These are phyloP conservation scores for Morpho helenor DNA, from an alignment of 2,888 invertebrate species.

Conservation along the genomic window DNA sequence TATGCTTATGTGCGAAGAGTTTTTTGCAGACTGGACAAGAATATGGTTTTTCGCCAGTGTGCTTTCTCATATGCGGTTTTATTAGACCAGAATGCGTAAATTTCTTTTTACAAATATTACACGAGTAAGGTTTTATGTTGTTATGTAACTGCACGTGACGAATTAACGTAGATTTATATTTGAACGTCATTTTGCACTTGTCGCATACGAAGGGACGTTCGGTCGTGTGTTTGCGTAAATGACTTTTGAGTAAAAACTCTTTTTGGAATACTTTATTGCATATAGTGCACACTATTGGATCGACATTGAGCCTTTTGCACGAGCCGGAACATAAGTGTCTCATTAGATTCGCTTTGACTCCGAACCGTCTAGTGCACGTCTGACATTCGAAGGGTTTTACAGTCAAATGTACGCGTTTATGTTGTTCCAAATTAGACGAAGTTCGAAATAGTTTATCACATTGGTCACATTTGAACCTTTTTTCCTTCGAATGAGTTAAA, in stretches of 20 bases:
- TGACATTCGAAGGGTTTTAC: conserved; percentile 37
- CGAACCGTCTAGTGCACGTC: conserved; percentile 32
- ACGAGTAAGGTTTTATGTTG: conserved; percentile 36
- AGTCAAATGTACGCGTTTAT: conserved; percentile 35
- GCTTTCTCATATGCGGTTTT: conserved; percentile 47
- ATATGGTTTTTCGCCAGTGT: conserved; percentile 48
- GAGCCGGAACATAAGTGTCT: conserved; percentile 30
- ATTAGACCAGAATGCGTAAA: conserved; percentile 38
- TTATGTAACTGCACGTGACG: conserved; percentile 48
- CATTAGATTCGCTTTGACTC: conserved; percentile 33
- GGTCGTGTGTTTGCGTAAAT: conserved; percentile 32
- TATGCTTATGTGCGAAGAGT: conserved; percentile 52
- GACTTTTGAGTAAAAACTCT: conserved; percentile 35
- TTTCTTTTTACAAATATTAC: conserved; percentile 38
- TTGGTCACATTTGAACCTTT: conserved; percentile 32
- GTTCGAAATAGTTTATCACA: conserved; percentile 44
- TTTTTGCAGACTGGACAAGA: conserved; percentile 46
- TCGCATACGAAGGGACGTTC: conserved; percentile 35
- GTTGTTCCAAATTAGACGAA: conserved; percentile 42
- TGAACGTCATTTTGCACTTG: conserved; percentile 39
- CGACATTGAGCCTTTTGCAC: conserved; percentile 22
- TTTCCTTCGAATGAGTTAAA: conserved; percentile 29
- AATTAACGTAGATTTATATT: conserved; percentile 49
- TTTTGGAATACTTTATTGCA: conserved; percentile 37
- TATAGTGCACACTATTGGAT: conserved; percentile 30